A percentile compares a stretch with the other conserved stretches of the same genome.
phyloP scores from a whole-genome alignment of 2,888 invertebrate genomes.

The Camponotus fellah region DNA sequence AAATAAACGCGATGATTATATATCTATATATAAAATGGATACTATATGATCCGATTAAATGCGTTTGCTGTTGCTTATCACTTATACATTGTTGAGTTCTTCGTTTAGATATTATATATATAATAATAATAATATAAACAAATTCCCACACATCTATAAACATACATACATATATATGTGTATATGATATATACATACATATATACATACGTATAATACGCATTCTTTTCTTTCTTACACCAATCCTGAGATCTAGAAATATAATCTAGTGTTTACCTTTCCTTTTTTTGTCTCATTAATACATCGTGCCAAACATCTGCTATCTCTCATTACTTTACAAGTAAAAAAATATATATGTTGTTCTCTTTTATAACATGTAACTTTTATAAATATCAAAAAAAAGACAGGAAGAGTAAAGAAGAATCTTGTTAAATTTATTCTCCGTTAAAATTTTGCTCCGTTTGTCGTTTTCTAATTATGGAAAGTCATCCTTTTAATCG shows the following conservation, averaged over 20 bases:
- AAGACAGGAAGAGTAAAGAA: conserved; percentile 67
- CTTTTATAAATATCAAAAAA: conserved; percentile 65
- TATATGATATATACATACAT: neutral
- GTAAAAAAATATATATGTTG: conserved; percentile 75
- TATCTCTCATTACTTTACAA: conserved; percentile 61
- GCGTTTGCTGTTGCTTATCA: conserved; percentile 62
- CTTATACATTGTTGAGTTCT: conserved; percentile 55
- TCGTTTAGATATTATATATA: conserved; percentile 59
- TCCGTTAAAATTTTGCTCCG: conserved; percentile 46
- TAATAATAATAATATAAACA: neutral
- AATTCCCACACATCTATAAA: neutral
- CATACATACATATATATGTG: neutral
- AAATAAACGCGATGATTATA: conserved; percentile 74
- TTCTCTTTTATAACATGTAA: conserved; percentile 59
- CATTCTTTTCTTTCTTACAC: conserved; percentile 40
- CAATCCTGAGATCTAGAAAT: conserved; percentile 71
- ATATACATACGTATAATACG: neutral
- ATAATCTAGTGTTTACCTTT: conserved; percentile 59
- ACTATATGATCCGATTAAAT: conserved; percentile 71
- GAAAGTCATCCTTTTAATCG: conserved; percentile 35
- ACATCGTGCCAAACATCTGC: conserved; percentile 54
- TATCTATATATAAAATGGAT: conserved; percentile 62
- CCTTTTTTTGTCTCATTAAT: conserved; percentile 50
- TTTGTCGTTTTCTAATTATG: conserved; percentile 56
- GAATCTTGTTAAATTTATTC: conserved; percentile 52